Conservation (phyloP, 1,140 invertebrate genomes). For the Bombus superbus region DNA sequence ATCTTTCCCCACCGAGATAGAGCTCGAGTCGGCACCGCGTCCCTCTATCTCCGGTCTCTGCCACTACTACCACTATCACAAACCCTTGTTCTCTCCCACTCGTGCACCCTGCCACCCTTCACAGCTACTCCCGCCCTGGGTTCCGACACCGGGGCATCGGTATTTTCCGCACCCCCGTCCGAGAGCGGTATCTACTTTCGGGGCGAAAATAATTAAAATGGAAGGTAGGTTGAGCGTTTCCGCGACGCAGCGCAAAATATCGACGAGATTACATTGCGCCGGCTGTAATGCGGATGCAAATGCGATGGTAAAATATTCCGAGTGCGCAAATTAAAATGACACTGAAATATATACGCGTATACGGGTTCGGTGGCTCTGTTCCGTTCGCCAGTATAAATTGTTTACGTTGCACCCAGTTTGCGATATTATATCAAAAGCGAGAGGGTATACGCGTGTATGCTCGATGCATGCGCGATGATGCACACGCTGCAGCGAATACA, state of each 20-base stretch:
- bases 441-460: conserved; percentile 26
- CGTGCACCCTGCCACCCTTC: conserved; percentile 18
- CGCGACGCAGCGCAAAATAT: conserved; percentile 78
- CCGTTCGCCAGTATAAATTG: conserved; percentile 74
- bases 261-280: conserved; percentile 81
- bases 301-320: conserved; percentile 81
- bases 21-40: conserved; percentile 7
- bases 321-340: conserved; percentile 81
- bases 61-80: neutral
- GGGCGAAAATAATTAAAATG: conserved; percentile 80
- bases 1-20: conserved; percentile 34
- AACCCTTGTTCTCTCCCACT: neutral
- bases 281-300: conserved; percentile 80
- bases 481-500: conserved; percentile 23
- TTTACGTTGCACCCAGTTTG: conserved; percentile 73
- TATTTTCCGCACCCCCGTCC: conserved; percentile 44
- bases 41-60: neutral
- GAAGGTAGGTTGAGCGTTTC: conserved; percentile 69
- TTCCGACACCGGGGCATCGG: conserved; percentile 46
- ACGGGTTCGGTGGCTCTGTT: conserved; percentile 30
- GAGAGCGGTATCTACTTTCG: conserved; percentile 68
- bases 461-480: conserved; percentile 46
- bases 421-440: conserved; percentile 73
- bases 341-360: conserved; percentile 78
- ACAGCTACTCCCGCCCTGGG: neutral